Conservation (phyloP, 2,888 invertebrate genomes). For the Pseudeuparius sepicola region DNA sequence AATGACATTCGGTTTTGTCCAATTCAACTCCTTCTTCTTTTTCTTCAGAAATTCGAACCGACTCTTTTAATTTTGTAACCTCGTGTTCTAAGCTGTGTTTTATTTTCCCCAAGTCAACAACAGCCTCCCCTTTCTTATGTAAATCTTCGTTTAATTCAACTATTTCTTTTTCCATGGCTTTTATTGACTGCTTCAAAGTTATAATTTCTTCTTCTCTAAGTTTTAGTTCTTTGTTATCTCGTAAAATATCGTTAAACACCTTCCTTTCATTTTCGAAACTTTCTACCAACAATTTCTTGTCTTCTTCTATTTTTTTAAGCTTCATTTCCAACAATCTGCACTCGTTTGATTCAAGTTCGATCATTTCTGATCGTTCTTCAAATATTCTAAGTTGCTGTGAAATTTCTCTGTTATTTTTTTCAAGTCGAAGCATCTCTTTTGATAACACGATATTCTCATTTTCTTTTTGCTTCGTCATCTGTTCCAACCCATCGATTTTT, state of each 20-base stretch:
- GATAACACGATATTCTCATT: constrained; percentile 21
- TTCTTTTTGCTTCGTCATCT: constrained; percentile 24
- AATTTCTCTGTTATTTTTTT: constrained; percentile 18
- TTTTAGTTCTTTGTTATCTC: constrained; percentile 19
- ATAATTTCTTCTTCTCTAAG: constrained; percentile 19
- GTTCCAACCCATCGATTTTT: constrained; percentile 21
- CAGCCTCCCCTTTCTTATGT: constrained; percentile 18
- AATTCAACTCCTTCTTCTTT: constrained; percentile 21
- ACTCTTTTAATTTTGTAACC: constrained; percentile 21
- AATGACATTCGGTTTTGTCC: constrained; percentile 21
- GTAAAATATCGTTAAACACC: constrained; percentile 20
- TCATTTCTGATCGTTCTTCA: constrained; percentile 21
- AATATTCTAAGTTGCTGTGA: constrained; percentile 18
- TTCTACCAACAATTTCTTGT: constrained; percentile 19
- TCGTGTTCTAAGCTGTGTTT: constrained; percentile 20
- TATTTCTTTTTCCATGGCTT: constrained; percentile 18
- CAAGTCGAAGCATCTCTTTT: constrained; percentile 18
- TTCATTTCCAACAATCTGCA: constrained; percentile 20
- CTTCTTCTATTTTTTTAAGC: constrained; percentile 23
- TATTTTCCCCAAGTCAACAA: constrained; percentile 21
- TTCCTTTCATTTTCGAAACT: constrained; percentile 22
- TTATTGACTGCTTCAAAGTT: constrained; percentile 17
- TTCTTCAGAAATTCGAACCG: constrained; percentile 22
- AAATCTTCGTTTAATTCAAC: constrained; percentile 16
- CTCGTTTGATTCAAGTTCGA: constrained; percentile 21